Evolutionary conservation across 2,888 invertebrate genomes (phyloP).

Genomic region (Aradus depressus): DNA sequence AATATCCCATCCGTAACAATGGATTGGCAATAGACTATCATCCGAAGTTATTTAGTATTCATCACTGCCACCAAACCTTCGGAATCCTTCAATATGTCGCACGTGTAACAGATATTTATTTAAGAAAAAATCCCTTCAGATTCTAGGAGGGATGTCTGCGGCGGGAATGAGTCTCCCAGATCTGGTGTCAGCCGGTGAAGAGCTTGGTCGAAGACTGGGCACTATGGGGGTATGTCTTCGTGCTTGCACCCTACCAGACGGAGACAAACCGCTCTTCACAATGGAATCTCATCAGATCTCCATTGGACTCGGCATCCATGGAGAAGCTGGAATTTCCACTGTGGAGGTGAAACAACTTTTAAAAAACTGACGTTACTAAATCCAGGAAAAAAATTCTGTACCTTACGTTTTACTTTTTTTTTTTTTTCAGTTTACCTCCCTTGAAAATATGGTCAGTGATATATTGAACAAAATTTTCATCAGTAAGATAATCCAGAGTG

Average conservation of each 20-base stretch:
- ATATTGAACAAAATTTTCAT: constrained; percentile 4
- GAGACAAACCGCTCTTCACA: constrained; percentile 46
- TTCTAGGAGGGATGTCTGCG: constrained; percentile 64
- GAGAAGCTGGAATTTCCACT: constrained; percentile 38
- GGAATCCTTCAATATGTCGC: too few species aligned
- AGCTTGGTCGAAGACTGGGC: constrained; percentile 45
- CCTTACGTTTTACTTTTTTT: too few species aligned
- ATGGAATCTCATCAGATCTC: constrained; percentile 55
- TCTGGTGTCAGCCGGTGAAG: constrained; percentile 36
- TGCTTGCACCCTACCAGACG: constrained; percentile 56
- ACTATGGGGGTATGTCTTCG: constrained; percentile 59
- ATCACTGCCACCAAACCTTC: too few species aligned
- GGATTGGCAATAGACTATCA: too few species aligned
- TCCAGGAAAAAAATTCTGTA: too few species aligned
- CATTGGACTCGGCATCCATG: constrained; percentile 48
- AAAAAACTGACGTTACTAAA: too few species aligned
- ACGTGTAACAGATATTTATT: too few species aligned
- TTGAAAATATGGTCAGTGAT: constrained; percentile 31
- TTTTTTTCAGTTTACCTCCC: constrained; percentile 4
- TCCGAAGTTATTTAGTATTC: too few species aligned
- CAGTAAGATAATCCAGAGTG: neutral
- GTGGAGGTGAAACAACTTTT: constrained; percentile 34
- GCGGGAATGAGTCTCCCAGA: constrained; percentile 41
- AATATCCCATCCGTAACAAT: too few species aligned
- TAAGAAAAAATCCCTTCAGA: constrained; percentile 40